Evolutionary conservation across 2,888 invertebrate species (phyloP), one percentile per base, ranked within the genome.

Genomic region (Apocheima hispidaria): DNA sequence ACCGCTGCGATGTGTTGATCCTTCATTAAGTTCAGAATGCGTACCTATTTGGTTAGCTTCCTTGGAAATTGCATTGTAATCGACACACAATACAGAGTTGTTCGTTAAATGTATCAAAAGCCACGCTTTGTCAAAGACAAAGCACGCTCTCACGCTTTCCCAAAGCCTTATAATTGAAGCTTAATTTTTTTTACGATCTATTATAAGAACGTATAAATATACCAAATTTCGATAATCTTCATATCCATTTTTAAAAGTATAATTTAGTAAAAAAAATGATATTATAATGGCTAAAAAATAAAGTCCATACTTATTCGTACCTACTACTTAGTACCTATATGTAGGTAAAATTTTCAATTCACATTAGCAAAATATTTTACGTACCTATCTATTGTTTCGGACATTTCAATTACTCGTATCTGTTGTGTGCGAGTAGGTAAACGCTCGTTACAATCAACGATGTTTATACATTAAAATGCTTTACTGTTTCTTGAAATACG

Each of bases 331-430:
- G 14, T 23, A 26, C 26, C 26, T 10, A 33, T 33, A 12, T 2
- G 33, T 4, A 33, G 33, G n/a, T n/a, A n/a, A n/a, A n/a, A n/a
- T n/a, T n/a, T n/a, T n/a, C n/a, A n/a, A n/a, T 18, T 38, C 7
- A 38, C 18, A 38, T 38, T 14, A 38, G 36, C n/a, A n/a, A 35
- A 35, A 4, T 10, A n/a, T n/a, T n/a, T n/a, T n/a, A n/a, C 28
- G n/a, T n/a, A 35, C n/a, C 35, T 36, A 36, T 6, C 21, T 49
- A 21, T 77, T 75, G 66, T 57, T 77, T 74, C 71, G 73, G 70
- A 80, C 75, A 77, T 78, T 79, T 76, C 81, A 56, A 57, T 82
- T 78, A n/a, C n/a, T n/a, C n/a, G n/a, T n/a, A 82, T 75, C 71
- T 66, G 68, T 74, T 65, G 61, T 60, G 60, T n/a, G 26, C 51